These are phyloP conservation scores for Catharus bicknelli DNA, from an alignment of 2,113 vertebrate species.

Conservation along the genomic window DNA sequence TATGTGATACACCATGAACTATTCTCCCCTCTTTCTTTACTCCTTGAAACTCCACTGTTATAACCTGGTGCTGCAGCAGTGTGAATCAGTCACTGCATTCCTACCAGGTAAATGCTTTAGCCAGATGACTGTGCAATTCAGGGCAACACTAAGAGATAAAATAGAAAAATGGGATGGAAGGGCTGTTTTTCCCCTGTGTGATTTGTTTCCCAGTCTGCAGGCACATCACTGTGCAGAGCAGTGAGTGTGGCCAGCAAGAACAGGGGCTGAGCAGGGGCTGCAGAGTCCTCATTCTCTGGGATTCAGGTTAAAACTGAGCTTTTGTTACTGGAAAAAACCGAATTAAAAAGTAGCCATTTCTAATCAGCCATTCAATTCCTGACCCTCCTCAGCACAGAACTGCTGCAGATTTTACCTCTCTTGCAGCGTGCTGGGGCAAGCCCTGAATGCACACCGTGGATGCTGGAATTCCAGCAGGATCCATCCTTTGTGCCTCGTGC, in stretches of 20 bases:
- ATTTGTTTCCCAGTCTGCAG: neutral
- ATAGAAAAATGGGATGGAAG: neutral
- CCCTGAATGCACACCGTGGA: neutral
- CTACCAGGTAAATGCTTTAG: neutral
- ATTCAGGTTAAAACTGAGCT: neutral
- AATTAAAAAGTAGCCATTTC: neutral
- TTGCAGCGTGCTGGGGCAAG: neutral
- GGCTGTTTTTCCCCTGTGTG: neutral
- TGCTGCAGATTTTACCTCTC: neutral
- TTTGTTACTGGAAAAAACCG: neutral
- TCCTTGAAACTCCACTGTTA: neutral
- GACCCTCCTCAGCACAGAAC: neutral
- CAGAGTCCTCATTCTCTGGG: neutral
- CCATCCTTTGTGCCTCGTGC: neutral
- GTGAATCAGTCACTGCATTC: neutral
- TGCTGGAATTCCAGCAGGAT: neutral
- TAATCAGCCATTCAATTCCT: neutral
- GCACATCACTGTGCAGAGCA: neutral
- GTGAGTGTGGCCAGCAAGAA: neutral
- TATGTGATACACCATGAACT: neutral
- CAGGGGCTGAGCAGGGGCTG: neutral
- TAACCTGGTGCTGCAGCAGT: neutral
- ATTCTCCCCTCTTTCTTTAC: neutral
- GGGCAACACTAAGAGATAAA: neutral
- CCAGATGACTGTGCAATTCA: neutral